Percentiles rank a stretch among this genome's conserved stretches.
These are phyloP conservation scores for Cyanoramphus novaezelandiae DNA, from an alignment of 2,113 vertebrate genomes.

Conservation along the genomic window DNA sequence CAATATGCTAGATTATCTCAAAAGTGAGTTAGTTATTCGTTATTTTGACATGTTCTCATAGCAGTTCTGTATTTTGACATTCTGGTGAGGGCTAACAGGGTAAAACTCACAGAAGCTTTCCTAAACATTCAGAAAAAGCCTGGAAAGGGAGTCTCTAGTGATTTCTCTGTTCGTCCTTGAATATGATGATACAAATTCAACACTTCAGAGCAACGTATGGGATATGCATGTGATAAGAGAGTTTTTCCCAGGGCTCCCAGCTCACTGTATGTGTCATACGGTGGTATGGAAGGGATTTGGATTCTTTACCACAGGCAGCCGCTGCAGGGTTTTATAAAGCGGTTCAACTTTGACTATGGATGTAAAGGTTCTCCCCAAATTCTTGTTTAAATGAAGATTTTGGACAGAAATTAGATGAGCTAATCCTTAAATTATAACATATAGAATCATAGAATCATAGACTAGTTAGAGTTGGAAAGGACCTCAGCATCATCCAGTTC, in stretches of 20 bases:
- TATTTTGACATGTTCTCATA: neutral
- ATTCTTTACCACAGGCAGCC: neutral
- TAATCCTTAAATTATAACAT: neutral
- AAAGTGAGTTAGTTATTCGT: neutral
- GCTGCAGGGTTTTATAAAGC: neutral
- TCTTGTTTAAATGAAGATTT: neutral
- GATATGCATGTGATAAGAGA: neutral
- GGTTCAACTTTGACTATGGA: neutral
- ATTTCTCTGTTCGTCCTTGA: neutral
- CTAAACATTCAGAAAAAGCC: neutral
- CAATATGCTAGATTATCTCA: neutral
- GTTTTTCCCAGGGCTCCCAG: neutral
- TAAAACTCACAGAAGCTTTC: neutral
- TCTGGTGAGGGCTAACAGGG: neutral
- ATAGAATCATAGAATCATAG: too few relatives aligned
- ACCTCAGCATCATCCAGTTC: too few relatives aligned
- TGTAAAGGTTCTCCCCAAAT: neutral
- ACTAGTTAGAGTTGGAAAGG: too few relatives aligned
- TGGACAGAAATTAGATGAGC: neutral
- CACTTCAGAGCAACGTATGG: neutral
- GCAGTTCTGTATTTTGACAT: neutral
- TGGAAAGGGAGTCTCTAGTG: neutral
- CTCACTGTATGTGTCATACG: neutral
- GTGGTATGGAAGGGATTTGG: neutral
- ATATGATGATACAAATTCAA: neutral